A percentile compares a stretch with the other conserved stretches of the same genome.
phyloP scores from a whole-genome alignment of 2,113 vertebrate species.

The Leucoraja erinaceus region DNA sequence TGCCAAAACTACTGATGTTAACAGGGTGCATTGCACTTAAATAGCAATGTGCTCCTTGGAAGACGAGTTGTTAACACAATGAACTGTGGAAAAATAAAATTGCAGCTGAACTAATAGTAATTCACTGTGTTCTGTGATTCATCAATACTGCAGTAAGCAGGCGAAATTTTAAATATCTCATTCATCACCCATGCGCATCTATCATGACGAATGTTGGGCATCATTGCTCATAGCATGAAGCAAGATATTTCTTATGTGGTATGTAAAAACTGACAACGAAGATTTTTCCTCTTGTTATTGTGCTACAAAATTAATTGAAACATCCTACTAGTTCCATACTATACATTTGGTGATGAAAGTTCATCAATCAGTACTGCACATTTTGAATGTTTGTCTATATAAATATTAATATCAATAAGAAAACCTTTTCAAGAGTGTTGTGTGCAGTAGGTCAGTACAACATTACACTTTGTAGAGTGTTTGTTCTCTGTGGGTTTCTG shows the following conservation, averaged over 20 bases:
- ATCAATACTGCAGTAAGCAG: not conserved
- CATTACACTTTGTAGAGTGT: not conserved
- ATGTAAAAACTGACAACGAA: not conserved
- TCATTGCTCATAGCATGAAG: not conserved
- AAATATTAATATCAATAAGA: not conserved
- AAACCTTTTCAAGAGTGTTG: not conserved
- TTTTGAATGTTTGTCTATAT: not conserved
- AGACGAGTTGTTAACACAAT: not conserved
- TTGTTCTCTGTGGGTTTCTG: too few species aligned
- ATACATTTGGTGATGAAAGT: not conserved
- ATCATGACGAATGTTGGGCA: not conserved
- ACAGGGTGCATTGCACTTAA: not conserved
- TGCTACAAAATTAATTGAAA: not conserved
- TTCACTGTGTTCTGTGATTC: not conserved
- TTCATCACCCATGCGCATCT: not conserved
- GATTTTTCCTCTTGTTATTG: not conserved
- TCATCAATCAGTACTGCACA: not conserved
- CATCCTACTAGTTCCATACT: not conserved
- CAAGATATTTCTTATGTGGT: not conserved
- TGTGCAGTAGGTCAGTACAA: not conserved
- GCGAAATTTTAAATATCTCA: not conserved
- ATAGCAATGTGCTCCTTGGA: not conserved
- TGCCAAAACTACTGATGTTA: not conserved
- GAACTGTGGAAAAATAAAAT: not conserved
- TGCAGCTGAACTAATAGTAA: not conserved